These are phyloP conservation scores for Sebastes fasciatus DNA, from an alignment of 2,113 vertebrate species.

Conservation along the genomic window DNA sequence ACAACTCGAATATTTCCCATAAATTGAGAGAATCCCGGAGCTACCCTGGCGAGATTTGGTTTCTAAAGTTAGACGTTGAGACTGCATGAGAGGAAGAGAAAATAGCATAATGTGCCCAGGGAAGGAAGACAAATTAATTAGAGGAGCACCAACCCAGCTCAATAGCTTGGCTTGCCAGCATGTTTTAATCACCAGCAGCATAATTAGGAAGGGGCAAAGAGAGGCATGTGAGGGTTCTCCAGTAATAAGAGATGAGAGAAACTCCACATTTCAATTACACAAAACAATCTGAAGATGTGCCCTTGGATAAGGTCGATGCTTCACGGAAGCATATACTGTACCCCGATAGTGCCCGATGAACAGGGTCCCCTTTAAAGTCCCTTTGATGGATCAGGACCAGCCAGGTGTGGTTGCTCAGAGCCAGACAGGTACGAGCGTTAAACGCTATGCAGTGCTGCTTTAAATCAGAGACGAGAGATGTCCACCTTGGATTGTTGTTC, in stretches of 20 bases:
- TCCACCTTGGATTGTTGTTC: too few species aligned
- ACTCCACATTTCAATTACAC: constrained; percentile 36
- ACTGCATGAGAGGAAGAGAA: constrained; percentile 18
- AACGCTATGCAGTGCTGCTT: background rate
- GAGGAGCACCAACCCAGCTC: constrained; percentile 42
- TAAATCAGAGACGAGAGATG: background rate
- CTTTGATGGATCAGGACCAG: constrained; percentile 3
- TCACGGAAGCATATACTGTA: background rate
- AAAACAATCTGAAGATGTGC: constrained; percentile 22
- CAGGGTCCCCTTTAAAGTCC: background rate
- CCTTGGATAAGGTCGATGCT: constrained; percentile 19
- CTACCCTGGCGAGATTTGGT: constrained; percentile 20
- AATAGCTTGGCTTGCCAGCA: constrained; percentile 50
- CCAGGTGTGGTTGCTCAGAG: background rate
- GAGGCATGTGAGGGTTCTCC: constrained; percentile 30
- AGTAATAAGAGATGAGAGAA: constrained; percentile 38
- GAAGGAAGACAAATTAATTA: constrained; percentile 67
- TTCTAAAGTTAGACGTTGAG: constrained; percentile 32
- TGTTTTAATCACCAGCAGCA: constrained; percentile 60
- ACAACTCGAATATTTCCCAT: constrained; percentile 5
- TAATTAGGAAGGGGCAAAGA: constrained; percentile 51
- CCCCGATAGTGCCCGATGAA: background rate
- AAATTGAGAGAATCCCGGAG: constrained; percentile 5
- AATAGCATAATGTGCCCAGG: constrained; percentile 36
- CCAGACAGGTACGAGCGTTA: background rate